Base-by-base conservation (phyloP, 2,888 invertebrate genomes). In the Macrophya alboannulata region DNA sequence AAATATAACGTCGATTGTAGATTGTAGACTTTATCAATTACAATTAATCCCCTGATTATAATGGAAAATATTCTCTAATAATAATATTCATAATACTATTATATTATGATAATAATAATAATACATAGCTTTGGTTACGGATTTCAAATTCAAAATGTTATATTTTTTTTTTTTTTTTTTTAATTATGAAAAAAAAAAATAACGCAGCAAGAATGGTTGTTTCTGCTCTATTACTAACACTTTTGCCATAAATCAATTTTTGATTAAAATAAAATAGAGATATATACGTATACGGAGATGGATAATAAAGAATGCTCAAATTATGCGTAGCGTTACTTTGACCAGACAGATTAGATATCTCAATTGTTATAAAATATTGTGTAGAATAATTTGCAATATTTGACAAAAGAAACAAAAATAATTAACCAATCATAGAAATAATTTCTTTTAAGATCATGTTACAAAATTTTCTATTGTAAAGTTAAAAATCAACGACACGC, bases 271-370 rank as follows among this genome's bases (percentile, higher is more conserved):
- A 21, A 8, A 43, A 43, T 43, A 43, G n/a, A 72, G n/a, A 72
- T 15, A 31, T 68, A 85, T 89, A 88, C 86, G 87, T 88, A 31
- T 31, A 31, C 3, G 3, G 31, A 31, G 3, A 31, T 88, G 87
- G 87, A 87, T 81, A 90, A 87, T 87, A 87, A 90, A 89, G 86
- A 86, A 90, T 90, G 90, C 90, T 90, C 90, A 90, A 90, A 89
- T 90, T 90, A 87, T 90, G 88, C 88, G 88, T 90, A 90, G 87
- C 87, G 85, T 87, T 85, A 87, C 89, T 88, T 90, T 88, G 88
- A 85, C 86, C 87, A 88, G 87, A 0, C 10, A 45, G 21, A 87
- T 87, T 88, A 86, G 84, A 83, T 88, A 87, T 89, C 87, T 89
- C 12, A 31, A 9, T 90, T 87, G 85, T 65, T 62, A n/a, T n/a